Percentiles rank a stretch among this genome's conserved stretches.
These are phyloP conservation scores for Trichoplusia ni DNA, from an alignment of 1,140 invertebrate genomes.

Conservation along the genomic window DNA sequence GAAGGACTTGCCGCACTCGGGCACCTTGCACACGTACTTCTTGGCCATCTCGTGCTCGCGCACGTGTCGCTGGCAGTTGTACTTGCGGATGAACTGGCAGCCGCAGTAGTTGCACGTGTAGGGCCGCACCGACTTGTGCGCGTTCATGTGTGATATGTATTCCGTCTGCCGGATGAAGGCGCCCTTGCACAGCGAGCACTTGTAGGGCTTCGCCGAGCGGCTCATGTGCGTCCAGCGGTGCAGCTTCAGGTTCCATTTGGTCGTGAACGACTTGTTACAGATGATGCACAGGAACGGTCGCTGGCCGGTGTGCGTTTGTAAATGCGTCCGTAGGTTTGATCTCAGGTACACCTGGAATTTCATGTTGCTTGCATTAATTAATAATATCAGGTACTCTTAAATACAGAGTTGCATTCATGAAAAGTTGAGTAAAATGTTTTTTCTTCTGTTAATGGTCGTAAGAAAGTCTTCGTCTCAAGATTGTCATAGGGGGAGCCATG, in stretches of 20 bases:
- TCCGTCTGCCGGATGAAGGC: conserved; percentile 91
- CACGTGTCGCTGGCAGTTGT: conserved; percentile 95
- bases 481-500: too few species aligned
- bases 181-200: conserved; percentile 91
- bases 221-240: conserved; percentile 95
- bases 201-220: conserved; percentile 91
- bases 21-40: conserved; percentile 91
- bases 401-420: too few species aligned
- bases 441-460: too few species aligned
- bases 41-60: conserved; percentile 95
- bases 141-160: conserved; percentile 91
- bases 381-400: too few species aligned
- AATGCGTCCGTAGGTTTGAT: conserved; percentile 90
- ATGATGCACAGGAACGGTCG: conserved; percentile 90
- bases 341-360: conserved; percentile 85
- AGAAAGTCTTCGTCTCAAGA: too few species aligned
- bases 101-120: conserved; percentile 97
- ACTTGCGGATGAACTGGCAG: conserved; percentile 95
- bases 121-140: conserved; percentile 89
- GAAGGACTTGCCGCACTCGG: conserved; percentile 91
- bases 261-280: conserved; percentile 92
- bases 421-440: too few species aligned
- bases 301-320: conserved; percentile 88
- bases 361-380: too few species aligned
- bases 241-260: conserved; percentile 93